Evolutionary conservation across 2,113 vertebrate genomes (phyloP).

Genomic region (Panthera leo): DNA sequence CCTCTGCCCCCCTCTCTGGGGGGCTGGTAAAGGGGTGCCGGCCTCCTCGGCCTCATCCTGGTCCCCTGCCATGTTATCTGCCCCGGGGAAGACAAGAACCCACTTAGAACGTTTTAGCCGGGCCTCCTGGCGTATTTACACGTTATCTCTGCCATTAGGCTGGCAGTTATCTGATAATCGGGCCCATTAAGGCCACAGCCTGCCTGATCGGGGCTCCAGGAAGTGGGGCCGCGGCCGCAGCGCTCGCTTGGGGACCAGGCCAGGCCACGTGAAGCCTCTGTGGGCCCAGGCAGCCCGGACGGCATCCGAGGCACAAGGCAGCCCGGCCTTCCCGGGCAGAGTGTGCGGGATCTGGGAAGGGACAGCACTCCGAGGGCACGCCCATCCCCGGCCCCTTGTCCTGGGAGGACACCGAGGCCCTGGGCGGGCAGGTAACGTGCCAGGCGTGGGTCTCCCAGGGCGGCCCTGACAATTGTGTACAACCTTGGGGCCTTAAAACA

Average conservation of each 20-base stretch:
- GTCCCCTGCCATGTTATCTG: constrained; percentile 87
- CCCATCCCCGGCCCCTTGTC: background rate
- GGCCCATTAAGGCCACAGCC: constrained; percentile 85
- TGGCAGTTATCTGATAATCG: constrained; percentile 84
- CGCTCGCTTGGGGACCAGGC: constrained; percentile 12
- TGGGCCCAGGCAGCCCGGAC: background rate
- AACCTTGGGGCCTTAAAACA: background rate
- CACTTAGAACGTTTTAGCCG: constrained; percentile 82
- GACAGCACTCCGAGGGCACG: background rate
- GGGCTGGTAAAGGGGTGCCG: constrained; percentile 23
- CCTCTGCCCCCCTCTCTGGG: background rate
- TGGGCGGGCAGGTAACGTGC: fast-evolving
- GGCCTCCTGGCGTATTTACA: constrained; percentile 85
- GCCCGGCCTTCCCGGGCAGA: background rate
- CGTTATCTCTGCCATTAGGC: constrained; percentile 88
- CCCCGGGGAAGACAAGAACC: constrained; percentile 83
- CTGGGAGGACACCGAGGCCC: background rate
- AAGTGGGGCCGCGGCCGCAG: constrained; percentile 67
- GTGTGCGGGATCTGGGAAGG: background rate
- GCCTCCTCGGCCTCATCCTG: constrained; percentile 63
- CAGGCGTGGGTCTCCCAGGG: background rate
- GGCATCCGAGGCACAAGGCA: background rate
- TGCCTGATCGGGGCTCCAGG: constrained; percentile 77
- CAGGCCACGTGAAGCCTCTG: constrained; percentile 52
- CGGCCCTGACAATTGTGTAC: fast-evolving